Conservation (phyloP, 2,888 invertebrate genomes). For the Monopis laevigella region DNA sequence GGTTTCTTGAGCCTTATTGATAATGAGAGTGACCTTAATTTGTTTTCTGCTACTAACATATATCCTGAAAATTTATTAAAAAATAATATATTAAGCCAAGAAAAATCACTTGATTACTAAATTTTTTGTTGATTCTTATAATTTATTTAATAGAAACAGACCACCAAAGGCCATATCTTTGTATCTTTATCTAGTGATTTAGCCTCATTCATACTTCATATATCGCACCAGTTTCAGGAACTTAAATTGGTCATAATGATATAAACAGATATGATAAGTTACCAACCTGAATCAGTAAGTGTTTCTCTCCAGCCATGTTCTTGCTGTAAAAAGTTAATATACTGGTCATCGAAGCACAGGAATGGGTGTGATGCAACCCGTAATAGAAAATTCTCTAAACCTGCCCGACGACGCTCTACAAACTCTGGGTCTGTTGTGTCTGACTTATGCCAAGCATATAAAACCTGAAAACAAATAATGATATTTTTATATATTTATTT, state of each 20-base stretch:
- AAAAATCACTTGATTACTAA: too few species aligned
- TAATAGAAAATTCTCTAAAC: constrained; percentile 82
- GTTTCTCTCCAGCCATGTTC: constrained; percentile 83
- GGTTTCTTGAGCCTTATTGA: constrained; percentile 78
- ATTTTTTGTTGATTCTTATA: not conserved
- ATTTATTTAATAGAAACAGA: too few species aligned
- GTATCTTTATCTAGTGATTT: too few species aligned
- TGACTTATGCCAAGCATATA: constrained; percentile 83
- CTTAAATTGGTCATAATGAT: too few species aligned
- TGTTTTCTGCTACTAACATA: constrained; percentile 79
- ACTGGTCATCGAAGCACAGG: constrained; percentile 78
- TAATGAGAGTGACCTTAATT: constrained; percentile 78
- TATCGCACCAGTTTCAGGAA: too few species aligned
- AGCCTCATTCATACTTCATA: too few species aligned
- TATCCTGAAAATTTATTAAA: constrained; percentile 71
- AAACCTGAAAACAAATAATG: constrained; percentile 47
- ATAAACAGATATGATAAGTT: too few species aligned
- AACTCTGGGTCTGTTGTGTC: constrained; percentile 88
- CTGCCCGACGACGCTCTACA: constrained; percentile 82
- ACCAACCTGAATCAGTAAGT: constrained; percentile 74
- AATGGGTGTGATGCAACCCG: constrained; percentile 79
- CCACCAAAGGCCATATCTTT: too few species aligned
- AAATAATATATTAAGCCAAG: too few species aligned
- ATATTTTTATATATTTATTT: not conserved
- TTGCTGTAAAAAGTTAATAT: constrained; percentile 80